These are phyloP conservation scores for Limnephilus rhombicus DNA, from an alignment of 2,888 invertebrate species.

Conservation along the genomic window DNA sequence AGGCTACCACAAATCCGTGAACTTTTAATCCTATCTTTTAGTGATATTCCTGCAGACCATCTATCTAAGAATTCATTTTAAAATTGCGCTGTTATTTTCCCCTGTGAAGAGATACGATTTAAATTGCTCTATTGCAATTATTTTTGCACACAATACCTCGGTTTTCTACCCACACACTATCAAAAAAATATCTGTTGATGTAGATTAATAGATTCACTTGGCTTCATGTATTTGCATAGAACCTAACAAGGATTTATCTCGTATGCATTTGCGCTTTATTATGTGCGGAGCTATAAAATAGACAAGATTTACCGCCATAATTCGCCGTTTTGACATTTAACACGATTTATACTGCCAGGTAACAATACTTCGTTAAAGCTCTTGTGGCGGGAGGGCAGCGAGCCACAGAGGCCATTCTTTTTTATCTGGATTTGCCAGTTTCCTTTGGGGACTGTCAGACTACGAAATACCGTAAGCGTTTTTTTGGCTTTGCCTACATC, in stretches of 20 bases:
- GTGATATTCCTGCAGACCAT: too few species aligned
- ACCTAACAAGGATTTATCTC: neutral
- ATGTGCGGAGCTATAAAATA: neutral
- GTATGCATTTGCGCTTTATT: neutral
- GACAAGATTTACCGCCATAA: slow-evolving; percentile 1
- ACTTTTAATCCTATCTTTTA: too few species aligned
- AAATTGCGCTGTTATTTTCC: too few species aligned
- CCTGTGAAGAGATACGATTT: too few species aligned
- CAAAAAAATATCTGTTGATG: neutral
- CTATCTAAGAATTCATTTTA: too few species aligned
- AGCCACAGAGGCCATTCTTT: slow-evolving; percentile 20
- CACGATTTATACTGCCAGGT: neutral
- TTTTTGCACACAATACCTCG: neutral
- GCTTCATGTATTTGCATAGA: neutral
- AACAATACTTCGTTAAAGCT: slow-evolving; percentile 38
- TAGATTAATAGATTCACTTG: neutral
- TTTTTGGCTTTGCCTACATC: too few species aligned
- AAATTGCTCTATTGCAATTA: neutral
- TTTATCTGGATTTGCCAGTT: slow-evolving; percentile 22
- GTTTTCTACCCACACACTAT: neutral
- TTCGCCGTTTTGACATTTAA: neutral
- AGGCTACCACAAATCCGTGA: too few species aligned
- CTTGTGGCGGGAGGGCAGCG: slow-evolving; percentile 33
- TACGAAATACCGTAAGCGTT: too few species aligned
- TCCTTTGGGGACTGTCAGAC: neutral